Evolutionary conservation across 2,113 vertebrate species (phyloP).

Genomic region (Pogonocichla stellata): DNA sequence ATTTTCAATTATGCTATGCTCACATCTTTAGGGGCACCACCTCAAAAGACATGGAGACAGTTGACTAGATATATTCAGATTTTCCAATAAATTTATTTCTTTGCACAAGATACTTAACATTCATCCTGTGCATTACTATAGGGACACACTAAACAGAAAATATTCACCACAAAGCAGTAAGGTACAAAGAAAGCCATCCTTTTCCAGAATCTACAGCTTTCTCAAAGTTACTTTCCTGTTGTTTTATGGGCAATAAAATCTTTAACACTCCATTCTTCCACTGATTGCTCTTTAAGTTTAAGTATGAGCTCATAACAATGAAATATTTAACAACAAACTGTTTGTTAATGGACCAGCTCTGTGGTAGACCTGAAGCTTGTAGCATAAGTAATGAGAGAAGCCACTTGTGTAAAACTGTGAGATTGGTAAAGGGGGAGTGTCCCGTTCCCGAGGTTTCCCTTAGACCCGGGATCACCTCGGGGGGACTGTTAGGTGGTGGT

Average conservation of each 20-base stretch:
- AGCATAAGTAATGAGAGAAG: slow-evolving; percentile 22
- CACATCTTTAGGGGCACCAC: neutral
- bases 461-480: too few relatives aligned
- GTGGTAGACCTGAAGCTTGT: neutral
- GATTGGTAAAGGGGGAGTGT: neutral
- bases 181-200: neutral
- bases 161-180: neutral
- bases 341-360: slow-evolving; percentile 55
- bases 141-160: neutral
- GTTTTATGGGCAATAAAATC: slow-evolving; percentile 60
- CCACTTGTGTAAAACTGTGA: neutral
- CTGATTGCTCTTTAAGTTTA: slow-evolving; percentile 55
- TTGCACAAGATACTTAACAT: neutral
- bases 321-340: slow-evolving; percentile 69
- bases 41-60: neutral
- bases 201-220: neutral
- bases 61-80: neutral
- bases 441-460: too few relatives aligned
- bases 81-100: neutral
- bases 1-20: neutral
- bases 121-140: neutral
- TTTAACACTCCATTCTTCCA: slow-evolving; percentile 40
- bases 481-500: too few relatives aligned
- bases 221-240: slow-evolving; percentile 37
- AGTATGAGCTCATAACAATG: slow-evolving; percentile 34